Conservation (phyloP, 2,113 vertebrate species). For the Nothocercus julius region DNA sequence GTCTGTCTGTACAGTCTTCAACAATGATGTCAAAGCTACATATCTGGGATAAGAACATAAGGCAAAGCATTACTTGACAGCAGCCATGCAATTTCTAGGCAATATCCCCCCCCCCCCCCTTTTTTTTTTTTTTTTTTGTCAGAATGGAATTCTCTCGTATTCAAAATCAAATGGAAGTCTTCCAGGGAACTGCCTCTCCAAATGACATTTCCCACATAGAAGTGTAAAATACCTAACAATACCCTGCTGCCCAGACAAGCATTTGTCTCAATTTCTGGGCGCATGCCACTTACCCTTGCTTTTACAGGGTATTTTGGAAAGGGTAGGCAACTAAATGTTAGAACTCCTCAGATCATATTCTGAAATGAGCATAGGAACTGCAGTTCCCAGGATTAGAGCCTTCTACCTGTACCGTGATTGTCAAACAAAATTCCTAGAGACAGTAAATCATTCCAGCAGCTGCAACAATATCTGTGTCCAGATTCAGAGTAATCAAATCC, state of each 20-base stretch:
- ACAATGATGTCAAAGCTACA: constrained; percentile 95
- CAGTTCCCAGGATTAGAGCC: not conserved
- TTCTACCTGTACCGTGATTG: not conserved
- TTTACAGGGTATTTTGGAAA: not conserved
- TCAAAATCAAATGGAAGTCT: not conserved
- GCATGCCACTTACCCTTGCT: not conserved
- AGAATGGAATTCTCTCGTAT: not conserved
- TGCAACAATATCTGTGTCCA: not conserved
- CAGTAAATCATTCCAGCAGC: not conserved
- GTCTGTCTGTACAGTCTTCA: constrained; percentile 99
- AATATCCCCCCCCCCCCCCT: too few relatives aligned
- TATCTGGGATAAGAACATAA: constrained; percentile 78
- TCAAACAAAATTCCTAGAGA: not conserved
- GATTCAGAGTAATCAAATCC: not conserved
- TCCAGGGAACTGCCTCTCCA: not conserved
- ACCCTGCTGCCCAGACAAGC: not conserved
- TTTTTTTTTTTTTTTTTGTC: not conserved
- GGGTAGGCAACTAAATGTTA: not conserved
- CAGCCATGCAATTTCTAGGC: not conserved
- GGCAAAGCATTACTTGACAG: not conserved
- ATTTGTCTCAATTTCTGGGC: not conserved
- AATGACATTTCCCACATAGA: not conserved
- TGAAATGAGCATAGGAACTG: not conserved
- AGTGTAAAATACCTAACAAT: not conserved
- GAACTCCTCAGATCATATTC: not conserved